Base-by-base conservation (phyloP, 2,797 vertebrate species). In the Rhabdophis nuchalis region DNA sequence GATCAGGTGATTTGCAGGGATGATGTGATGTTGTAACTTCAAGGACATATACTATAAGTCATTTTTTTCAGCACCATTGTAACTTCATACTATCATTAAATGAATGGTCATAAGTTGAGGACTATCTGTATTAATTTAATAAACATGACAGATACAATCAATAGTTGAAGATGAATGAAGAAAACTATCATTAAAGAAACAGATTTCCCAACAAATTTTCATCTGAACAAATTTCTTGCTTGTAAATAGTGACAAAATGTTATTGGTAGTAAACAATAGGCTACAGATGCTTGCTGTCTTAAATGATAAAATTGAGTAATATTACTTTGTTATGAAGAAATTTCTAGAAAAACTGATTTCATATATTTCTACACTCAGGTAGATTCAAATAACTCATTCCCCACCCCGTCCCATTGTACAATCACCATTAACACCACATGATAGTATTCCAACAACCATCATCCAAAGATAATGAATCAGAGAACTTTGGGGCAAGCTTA, bases 181-280 rank as follows among this genome's bases (percentile, higher is more conserved):
- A 57, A 90, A 68, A 91, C 54, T 93, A 20, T 46, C 64, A 14
- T 90, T 29, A 93, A 95, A 87, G 32, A 23, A 6, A 10, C 36
- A 0, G 93, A 93, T 95, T 92, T 60, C 52, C 20, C 94, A 89
- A 87, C 87, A 52, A 13, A 91, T 20, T 93, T 18, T 89, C 41
- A 93, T 46, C 86, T 86, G 68, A 90, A 14, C 27, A 57, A 72
- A 14, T 93, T 92, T 90, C 89, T 14, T 50, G 11, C 41, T 87
- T 87, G 41, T 92, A 60, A 60, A 53, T 87, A n/a, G 29, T 87
- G 32, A n/a, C 86, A 87, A 32, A 8, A 86, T 46, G 54, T 56
- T 57, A 32, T 46, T 92, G 27, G 13, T 64, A 6, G 11, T 36
- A 87, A 82, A 57, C 54, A 85, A 46, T 57, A 41, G 12, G 12